Conservation (phyloP, 2,888 invertebrate species). For the Cremastobaeus sp. region DNA sequence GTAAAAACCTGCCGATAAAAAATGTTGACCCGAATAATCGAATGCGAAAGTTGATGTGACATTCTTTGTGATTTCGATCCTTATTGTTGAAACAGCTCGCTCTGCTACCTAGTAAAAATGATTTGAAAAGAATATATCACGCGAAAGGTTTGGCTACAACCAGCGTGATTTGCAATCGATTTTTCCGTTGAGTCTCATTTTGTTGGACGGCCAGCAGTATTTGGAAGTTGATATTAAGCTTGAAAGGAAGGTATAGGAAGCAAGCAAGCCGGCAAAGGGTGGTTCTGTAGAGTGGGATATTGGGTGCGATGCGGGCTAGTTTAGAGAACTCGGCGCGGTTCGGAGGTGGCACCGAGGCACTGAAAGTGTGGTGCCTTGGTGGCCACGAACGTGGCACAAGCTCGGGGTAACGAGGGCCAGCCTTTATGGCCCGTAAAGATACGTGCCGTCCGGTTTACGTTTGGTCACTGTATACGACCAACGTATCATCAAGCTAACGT, state of each 20-base stretch:
- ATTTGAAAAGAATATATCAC: conserved; percentile 17
- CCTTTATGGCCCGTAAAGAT: conserved; percentile 78
- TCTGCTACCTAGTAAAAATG: conserved; percentile 10
- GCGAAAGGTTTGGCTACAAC: conserved; percentile 21
- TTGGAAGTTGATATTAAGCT: conserved; percentile 35
- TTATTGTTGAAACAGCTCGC: conserved; percentile 7
- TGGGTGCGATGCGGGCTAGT: conserved; percentile 57
- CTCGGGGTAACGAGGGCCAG: conserved; percentile 76
- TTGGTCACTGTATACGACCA: conserved; percentile 44
- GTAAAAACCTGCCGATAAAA: too few relatives aligned
- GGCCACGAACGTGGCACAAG: conserved; percentile 76
- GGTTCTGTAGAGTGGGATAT: conserved; percentile 35
- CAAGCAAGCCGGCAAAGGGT: conserved; percentile 7
- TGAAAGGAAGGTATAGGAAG: conserved; percentile 1
- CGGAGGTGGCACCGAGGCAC: conserved; percentile 66
- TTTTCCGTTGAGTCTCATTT: conserved; percentile 35
- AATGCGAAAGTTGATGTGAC: too few relatives aligned
- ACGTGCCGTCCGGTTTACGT: conserved; percentile 76
- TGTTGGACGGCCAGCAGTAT: conserved; percentile 10
- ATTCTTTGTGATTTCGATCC: conserved; percentile 24
- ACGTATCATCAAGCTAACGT: conserved; percentile 65
- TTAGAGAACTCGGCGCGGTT: conserved; percentile 46
- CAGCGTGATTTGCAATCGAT: conserved; percentile 46
- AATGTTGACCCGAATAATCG: too few relatives aligned
- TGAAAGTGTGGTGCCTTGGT: conserved; percentile 76